phyloP scores from a whole-genome alignment of 1,140 invertebrate genomes.

The Metopolophium dirhodum region DNA sequence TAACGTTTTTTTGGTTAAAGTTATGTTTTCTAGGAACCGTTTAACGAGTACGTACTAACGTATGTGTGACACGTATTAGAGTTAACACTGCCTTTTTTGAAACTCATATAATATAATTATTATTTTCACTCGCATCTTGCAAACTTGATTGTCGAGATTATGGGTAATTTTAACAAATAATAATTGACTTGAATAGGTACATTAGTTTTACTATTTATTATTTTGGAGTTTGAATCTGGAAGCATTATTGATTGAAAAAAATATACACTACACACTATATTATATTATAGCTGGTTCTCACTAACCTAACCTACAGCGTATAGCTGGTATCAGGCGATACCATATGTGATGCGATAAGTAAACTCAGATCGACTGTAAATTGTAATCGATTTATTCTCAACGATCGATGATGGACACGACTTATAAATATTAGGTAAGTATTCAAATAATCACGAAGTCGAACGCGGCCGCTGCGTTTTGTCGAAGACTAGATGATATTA shows the following conservation, averaged over 20 bases:
- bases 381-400: background rate
- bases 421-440: background rate
- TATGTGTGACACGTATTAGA: background rate
- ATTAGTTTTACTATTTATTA: background rate
- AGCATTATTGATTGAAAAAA: background rate
- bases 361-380: background rate
- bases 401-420: accelerated
- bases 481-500: too few relatives aligned
- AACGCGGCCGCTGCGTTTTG: too few relatives aligned
- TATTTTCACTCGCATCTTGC: too few relatives aligned
- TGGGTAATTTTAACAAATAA: background rate
- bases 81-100: background rate
- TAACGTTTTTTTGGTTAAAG: too few relatives aligned
- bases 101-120: too few relatives aligned
- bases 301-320: background rate
- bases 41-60: too few relatives aligned
- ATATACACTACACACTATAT: too few relatives aligned
- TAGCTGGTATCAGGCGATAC: too few relatives aligned
- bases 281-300: too few relatives aligned
- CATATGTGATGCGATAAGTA: background rate
- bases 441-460: background rate
- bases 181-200: background rate
- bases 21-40: too few relatives aligned
- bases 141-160: background rate
- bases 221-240: background rate